These are phyloP conservation scores for Epizoanthus illoricatus DNA, from an alignment of 92 coral and sea anemone genomes.

Conservation along the genomic window DNA sequence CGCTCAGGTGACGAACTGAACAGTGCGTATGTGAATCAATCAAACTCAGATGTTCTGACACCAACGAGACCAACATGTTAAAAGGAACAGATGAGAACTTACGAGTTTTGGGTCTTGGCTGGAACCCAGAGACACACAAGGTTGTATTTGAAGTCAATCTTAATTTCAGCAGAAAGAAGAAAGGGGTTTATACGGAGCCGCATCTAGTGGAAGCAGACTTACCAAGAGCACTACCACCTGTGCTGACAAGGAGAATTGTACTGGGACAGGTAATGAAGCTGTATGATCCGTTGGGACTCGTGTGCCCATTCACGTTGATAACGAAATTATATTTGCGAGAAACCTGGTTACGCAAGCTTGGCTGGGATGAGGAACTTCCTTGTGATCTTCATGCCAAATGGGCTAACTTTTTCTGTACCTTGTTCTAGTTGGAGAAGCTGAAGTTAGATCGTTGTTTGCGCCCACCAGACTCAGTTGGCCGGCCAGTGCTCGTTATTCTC, in stretches of 20 bases:
- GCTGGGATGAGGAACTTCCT: conserved; percentile 65
- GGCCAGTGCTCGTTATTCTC: conserved; percentile 48
- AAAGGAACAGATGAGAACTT: no score
- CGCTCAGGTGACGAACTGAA: conserved; percentile 23
- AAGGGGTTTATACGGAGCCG: conserved; percentile 41
- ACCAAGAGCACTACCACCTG: conserved; percentile 46
- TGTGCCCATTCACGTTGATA: conserved; percentile 55
- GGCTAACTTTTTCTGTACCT: conserved; percentile 43
- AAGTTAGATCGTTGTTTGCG: conserved; percentile 45
- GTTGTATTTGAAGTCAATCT: conserved; percentile 54
- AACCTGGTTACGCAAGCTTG: conserved; percentile 58
- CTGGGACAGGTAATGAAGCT: conserved; percentile 65
- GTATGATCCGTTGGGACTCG: conserved; percentile 70
- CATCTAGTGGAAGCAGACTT: conserved; percentile 39
- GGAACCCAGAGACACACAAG: conserved; percentile 50
- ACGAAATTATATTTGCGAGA: conserved; percentile 58
- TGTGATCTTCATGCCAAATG: conserved; percentile 43
- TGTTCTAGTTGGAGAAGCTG: conserved; percentile 49
- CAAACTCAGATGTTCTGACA: no score
- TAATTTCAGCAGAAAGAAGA: conserved; percentile 64
- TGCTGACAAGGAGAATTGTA: conserved; percentile 65
- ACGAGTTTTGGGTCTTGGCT: no score
- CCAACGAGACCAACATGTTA: no score
- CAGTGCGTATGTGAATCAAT: no score
- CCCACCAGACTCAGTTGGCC: conserved; percentile 38